Evolutionary conservation across 2,888 invertebrate species (phyloP), one percentile per base, ranked within the genome.

Genomic region (Elegia similella): DNA sequence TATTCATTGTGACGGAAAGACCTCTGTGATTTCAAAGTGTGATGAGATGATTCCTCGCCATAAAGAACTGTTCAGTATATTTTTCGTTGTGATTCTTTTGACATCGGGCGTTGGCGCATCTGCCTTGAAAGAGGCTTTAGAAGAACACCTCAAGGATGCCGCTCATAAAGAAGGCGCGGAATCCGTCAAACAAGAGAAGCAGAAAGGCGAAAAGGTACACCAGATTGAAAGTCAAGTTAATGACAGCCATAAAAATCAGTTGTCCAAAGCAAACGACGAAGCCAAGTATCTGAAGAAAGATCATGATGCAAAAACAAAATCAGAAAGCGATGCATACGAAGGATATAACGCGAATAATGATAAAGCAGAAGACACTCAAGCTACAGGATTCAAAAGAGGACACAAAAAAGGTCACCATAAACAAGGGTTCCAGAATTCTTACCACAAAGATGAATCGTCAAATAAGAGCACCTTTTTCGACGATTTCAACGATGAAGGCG

Each of bases 401-500:
- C 93, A 94, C 63, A 94, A 94, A 69, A 95, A 95, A 73, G 95
- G 95, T 3, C 94, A 94, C 64, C 94, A 94, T 66, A 94, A 94
- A 58, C 93, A 94, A 63, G 95, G 95, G 15, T 95, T 94, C 73
- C 93, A 93, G 66, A 95, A 95, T 69, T 93, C 93, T 12, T 95
- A 95, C 68, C 94, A 94, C 68, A 95, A 95, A 76, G 95, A 95
- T 65, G 95, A 95, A 72, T 93, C 93, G 10, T 95, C 94, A 0
- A 94, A 93, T 69, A 94, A 94, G 67, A 93, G 94, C 57, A 94
- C 94, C 30, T 95, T 92, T 78, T 95, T 94, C 69, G 95, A 95
- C 68, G 95, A 95, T 70, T 92, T 82, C 0, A 89, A 84, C 58
- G 92, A 92, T 57, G 92, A 92, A 76, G 87, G 84, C 1, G 92